phyloP scores from a whole-genome alignment of 2,797 vertebrate species.

The Spinus pinus region DNA sequence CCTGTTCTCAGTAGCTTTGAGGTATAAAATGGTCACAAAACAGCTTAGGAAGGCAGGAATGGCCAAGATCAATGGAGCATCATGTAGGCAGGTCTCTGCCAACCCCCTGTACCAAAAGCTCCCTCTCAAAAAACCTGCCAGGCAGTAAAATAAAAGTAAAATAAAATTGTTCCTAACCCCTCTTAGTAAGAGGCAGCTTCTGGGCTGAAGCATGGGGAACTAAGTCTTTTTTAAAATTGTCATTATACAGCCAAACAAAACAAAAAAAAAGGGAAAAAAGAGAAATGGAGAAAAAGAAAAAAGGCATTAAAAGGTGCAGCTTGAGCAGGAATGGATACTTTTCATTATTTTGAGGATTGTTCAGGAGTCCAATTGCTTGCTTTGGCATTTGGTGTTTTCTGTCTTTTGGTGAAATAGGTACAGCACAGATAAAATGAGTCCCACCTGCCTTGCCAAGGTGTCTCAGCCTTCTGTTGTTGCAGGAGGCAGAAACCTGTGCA shows the following conservation, averaged over 20 bases:
- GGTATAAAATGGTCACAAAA: not conserved
- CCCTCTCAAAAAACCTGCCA: rapidly evolving
- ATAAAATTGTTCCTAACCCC: not conserved
- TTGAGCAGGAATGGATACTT: not conserved
- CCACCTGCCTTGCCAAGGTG: not conserved
- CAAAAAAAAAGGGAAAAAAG: not conserved
- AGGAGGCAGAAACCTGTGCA: not conserved
- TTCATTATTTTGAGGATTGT: not conserved
- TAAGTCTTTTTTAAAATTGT: not conserved
- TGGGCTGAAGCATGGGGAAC: not conserved
- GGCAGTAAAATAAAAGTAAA: not conserved
- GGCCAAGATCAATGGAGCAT: not conserved
- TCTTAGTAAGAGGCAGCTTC: not conserved
- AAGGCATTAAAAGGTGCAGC: not conserved
- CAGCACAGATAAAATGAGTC: not conserved
- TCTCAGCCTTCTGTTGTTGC: not conserved
- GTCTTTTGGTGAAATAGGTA: not conserved
- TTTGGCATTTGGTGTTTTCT: not conserved
- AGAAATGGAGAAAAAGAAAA: not conserved
- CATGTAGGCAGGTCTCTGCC: not conserved
- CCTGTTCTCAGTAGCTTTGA: not conserved
- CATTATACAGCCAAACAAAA: not conserved
- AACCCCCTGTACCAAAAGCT: not conserved
- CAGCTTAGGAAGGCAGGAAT: not conserved
- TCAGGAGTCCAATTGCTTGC: not conserved